phyloP scores from a whole-genome alignment of 2,797 vertebrate species.

The Gallirallus australis region DNA sequence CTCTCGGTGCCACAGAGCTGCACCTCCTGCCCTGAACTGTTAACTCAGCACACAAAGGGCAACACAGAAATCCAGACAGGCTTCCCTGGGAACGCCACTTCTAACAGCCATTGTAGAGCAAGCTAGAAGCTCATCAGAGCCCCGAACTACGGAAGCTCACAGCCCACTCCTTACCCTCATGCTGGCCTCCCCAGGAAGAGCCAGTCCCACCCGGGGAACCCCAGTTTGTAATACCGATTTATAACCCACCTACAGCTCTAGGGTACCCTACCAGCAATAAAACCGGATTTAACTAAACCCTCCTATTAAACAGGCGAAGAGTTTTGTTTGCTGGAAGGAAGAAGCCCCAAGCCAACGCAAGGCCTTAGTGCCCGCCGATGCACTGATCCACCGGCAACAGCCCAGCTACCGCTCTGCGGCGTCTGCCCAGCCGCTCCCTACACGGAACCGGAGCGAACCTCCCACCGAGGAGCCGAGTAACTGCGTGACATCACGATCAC shows the following conservation, averaged over 20 bases:
- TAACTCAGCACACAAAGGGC: neutral
- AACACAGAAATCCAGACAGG: rapidly evolving
- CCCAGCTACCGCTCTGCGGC: rapidly evolving
- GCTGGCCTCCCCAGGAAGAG: neutral
- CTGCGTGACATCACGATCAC: neutral
- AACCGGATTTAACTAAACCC: rapidly evolving
- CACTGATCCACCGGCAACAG: neutral
- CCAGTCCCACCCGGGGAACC: neutral
- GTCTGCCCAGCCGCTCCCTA: rapidly evolving
- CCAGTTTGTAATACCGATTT: neutral
- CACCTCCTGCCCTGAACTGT: neutral
- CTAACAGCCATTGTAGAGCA: rapidly evolving
- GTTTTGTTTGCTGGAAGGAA: neutral
- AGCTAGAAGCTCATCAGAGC: neutral
- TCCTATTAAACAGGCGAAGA: rapidly evolving
- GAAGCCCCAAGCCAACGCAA: rapidly evolving
- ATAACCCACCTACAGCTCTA: neutral
- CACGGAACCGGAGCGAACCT: neutral
- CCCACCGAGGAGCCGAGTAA: rapidly evolving
- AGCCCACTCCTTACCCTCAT: neutral
- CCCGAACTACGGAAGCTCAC: rapidly evolving
- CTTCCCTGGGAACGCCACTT: neutral
- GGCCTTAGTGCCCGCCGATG: rapidly evolving
- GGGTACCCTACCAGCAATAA: rapidly evolving
- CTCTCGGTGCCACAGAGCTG: neutral